These are phyloP conservation scores for Drosophila obscura DNA, from an alignment of 1,140 invertebrate species.

Conservation along the genomic window DNA sequence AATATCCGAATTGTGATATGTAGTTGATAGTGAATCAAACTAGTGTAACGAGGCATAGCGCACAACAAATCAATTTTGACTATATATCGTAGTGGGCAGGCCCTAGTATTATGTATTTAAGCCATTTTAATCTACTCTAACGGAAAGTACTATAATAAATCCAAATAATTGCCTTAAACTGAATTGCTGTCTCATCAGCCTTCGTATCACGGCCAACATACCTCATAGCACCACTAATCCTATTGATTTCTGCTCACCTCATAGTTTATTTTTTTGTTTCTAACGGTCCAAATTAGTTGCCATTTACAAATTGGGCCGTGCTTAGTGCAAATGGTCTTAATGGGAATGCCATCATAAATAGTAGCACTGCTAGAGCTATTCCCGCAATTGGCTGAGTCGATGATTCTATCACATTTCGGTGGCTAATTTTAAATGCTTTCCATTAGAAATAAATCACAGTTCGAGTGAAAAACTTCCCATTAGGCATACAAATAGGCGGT, in stretches of 20 bases:
- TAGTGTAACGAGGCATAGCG: constrained; percentile 63
- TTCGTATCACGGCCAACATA: constrained; percentile 31
- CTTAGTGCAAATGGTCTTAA: constrained; percentile 6
- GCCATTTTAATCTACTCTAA: constrained; percentile 50
- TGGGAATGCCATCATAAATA: constrained; percentile 45
- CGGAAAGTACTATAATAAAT: constrained; percentile 33
- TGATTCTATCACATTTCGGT: no score
- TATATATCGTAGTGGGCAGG: constrained; percentile 28
- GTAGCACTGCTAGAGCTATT: constrained; percentile 4
- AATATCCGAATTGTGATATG: constrained; percentile 78
- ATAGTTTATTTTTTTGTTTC: constrained; percentile 18
- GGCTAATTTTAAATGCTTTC: constrained; percentile 39
- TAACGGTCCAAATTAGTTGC: constrained; percentile 48
- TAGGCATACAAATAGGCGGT: background rate
- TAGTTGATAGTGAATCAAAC: constrained; percentile 42
- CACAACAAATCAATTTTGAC: constrained; percentile 65
- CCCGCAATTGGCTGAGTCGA: constrained; percentile 6
- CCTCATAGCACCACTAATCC: constrained; percentile 31
- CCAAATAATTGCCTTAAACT: constrained; percentile 54
- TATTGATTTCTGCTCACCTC: constrained; percentile 44
- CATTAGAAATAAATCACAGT: constrained; percentile 54
- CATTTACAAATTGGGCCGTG: constrained; percentile 49
- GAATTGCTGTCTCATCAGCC: constrained; percentile 27
- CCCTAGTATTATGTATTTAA: constrained; percentile 13
- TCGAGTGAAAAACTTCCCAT: constrained; percentile 32